Conservation (phyloP, 2,113 vertebrate genomes). For the Oreocharis arfaki region DNA sequence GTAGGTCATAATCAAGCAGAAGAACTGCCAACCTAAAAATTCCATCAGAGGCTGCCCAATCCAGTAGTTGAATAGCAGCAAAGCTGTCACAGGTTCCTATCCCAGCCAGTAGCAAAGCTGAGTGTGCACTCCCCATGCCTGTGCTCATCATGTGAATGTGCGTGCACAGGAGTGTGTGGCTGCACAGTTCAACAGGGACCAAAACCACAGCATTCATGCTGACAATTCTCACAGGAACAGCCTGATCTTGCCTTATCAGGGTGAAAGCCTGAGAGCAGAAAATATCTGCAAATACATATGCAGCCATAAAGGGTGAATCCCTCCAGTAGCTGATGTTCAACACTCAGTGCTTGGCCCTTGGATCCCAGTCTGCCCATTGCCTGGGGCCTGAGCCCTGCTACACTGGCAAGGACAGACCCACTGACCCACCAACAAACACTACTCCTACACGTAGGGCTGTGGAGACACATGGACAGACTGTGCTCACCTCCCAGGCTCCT, state of each 20-base stretch:
- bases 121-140: rapidly evolving
- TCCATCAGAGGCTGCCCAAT: not conserved
- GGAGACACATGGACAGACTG: not conserved
- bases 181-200: not conserved
- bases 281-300: not conserved
- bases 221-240: not conserved
- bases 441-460: not conserved
- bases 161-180: rapidly evolving
- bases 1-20: not conserved
- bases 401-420: not conserved
- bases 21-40: not conserved
- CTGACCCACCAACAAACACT: not conserved
- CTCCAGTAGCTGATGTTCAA: not conserved
- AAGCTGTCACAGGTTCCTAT: not conserved
- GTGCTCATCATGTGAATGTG: rapidly evolving
- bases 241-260: not conserved
- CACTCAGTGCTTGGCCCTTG: not conserved
- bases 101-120: not conserved
- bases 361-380: not conserved
- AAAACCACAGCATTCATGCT: not conserved
- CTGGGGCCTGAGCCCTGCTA: not conserved
- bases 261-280: not conserved
- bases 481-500: not conserved
- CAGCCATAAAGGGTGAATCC: not conserved
- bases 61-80: not conserved